These are phyloP conservation scores for Bactericera cockerelli DNA, from an alignment of 1,140 invertebrate species.

Conservation along the genomic window DNA sequence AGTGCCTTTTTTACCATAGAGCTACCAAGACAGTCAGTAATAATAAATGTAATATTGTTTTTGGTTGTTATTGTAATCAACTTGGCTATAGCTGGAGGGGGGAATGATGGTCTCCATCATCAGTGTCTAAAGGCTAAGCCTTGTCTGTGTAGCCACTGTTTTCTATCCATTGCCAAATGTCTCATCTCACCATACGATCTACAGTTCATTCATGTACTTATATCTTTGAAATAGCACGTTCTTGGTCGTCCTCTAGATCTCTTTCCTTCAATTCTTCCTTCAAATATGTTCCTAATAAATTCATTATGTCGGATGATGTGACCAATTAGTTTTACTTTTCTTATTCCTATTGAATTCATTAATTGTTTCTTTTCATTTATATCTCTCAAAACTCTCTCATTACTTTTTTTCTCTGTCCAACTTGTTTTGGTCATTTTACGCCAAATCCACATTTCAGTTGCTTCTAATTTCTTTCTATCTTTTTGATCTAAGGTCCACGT, in stretches of 20 bases:
- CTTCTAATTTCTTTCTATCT: slow-evolving; percentile 7
- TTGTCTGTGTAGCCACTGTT: slow-evolving; percentile 1
- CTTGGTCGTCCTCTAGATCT: slow-evolving; percentile 10
- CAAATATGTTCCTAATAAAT: slow-evolving; percentile 9
- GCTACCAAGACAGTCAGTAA: no score
- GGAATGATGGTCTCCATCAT: no score
- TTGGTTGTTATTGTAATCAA: no score
- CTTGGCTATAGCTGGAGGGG: no score
- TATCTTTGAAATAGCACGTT: slow-evolving; percentile 6
- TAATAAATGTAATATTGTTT: no score
- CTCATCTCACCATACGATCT: neutral
- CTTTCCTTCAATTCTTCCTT: slow-evolving; percentile 11
- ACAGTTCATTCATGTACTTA: neutral
- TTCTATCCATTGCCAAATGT: neutral
- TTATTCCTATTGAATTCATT: slow-evolving; percentile 8
- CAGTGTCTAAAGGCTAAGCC: neutral
- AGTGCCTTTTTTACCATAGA: no score
- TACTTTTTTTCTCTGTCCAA: neutral
- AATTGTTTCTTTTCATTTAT: neutral
- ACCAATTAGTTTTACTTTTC: slow-evolving; percentile 12
- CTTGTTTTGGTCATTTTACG: slow-evolving; percentile 9
- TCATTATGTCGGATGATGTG: slow-evolving; percentile 9
- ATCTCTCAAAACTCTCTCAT: neutral
- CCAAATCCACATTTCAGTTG: slow-evolving; percentile 11
- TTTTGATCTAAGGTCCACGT: slow-evolving; percentile 7